Evolutionary conservation across 1,140 invertebrate species (phyloP), one percentile per base, ranked within the genome.

Genomic region (Calliphora vicina): DNA sequence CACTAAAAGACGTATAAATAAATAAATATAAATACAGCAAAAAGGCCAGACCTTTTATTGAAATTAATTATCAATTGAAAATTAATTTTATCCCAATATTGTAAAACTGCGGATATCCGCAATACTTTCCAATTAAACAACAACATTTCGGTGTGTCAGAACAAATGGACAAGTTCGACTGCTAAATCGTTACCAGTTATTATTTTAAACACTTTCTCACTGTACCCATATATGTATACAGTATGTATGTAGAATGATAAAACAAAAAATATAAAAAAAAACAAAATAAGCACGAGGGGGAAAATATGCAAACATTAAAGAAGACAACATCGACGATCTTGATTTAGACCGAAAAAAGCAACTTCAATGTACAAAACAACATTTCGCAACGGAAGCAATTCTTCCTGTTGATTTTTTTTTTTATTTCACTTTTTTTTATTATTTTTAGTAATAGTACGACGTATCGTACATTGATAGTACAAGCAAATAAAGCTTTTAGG

Each of bases 331-430:
- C 73, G 27, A 76, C 73, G 61, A 67, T 67, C 61, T 67, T 67
- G 23, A 67, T 67, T 67, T 23, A 67, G 23, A 67, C 61, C 61
- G 20, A 67, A 12, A 67, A 67, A 25, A 67, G n/a, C n/a, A n/a
- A 67, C 61, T 67, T 67, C 6, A 67, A 67, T 25, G n/a, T 67
- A 25, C n/a, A 67, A 78, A 29, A 78, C 45, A 50, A 50, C 45
- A 43, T 43, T 35, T 42, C n/a, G 74, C 74, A 78, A 78, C 74
- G 74, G 74, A 78, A 78, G 74, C 42, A 78, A 43, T 78, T 45
- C 42, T 78, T 78, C 74, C 74, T 78, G 74, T 78, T 78, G 20
- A 35, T 78, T 45, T 20, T 43, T 78, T 20, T 20, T 20, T 78
- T 45, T 20, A 43, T 23, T 23, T 76, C 73, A 76, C 42, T 76